Conservation (phyloP, 2,797 vertebrate genomes). For the Protonibea diacanthus region DNA sequence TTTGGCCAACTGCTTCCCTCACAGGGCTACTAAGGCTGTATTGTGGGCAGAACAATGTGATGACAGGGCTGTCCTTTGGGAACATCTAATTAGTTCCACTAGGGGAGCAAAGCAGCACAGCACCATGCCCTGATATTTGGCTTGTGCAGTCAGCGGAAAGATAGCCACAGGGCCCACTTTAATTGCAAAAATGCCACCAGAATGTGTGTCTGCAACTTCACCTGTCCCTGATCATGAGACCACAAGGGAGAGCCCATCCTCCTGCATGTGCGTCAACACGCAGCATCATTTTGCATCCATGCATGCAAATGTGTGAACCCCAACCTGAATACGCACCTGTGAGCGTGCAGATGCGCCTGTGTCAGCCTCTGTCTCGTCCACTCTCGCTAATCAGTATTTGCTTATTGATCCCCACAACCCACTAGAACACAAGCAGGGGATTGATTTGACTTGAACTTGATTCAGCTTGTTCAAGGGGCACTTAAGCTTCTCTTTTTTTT, state of each 20-base stretch:
- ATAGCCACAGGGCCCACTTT: conserved; percentile 83
- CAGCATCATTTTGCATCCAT: conserved; percentile 42
- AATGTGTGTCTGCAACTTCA: conserved; percentile 75
- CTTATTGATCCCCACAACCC: conserved; percentile 48
- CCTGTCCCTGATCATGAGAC: conserved; percentile 77
- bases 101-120: conserved; percentile 79
- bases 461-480: conserved; percentile 13
- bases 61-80: conserved; percentile 84
- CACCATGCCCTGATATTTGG: conserved; percentile 84
- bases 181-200: conserved; percentile 84
- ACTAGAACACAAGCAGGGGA: conserved; percentile 22
- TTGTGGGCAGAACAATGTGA: conserved; percentile 83
- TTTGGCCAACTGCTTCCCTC: conserved; percentile 66
- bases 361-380: conserved; percentile 33
- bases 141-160: conserved; percentile 84
- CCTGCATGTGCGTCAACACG: conserved; percentile 33
- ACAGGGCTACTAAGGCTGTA: conserved; percentile 67
- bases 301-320: conserved; percentile 54
- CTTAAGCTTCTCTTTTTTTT: background rate
- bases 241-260: conserved; percentile 57
- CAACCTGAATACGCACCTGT: conserved; percentile 48
- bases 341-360: conserved; percentile 25
- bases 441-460: conserved; percentile 35
- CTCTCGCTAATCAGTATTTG: conserved; percentile 47
- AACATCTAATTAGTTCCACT: conserved; percentile 86